phyloP scores from a whole-genome alignment of 2,113 vertebrate species.

The Entelurus aequoreus region DNA sequence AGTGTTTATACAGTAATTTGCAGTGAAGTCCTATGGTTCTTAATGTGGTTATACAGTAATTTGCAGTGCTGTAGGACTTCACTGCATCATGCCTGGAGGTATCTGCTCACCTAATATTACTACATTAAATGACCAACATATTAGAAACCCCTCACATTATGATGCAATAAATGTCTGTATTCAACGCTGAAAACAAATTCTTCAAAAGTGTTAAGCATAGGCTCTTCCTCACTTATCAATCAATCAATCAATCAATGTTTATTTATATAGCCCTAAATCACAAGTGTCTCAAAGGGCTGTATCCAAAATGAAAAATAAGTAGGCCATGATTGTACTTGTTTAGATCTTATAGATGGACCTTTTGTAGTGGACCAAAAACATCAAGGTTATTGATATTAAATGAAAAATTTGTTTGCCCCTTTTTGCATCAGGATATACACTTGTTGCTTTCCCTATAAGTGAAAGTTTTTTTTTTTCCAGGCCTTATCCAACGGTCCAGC shows the following conservation, averaged over 20 bases:
- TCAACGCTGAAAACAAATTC: background rate
- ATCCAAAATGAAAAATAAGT: background rate
- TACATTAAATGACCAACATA: background rate
- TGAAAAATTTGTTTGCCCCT: background rate
- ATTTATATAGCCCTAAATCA: no score
- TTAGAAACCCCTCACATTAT: background rate
- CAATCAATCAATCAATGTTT: no score
- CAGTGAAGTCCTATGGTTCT: no score
- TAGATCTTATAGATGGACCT: background rate
- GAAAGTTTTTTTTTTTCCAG: conserved; percentile 31
- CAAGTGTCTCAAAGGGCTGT: no score
- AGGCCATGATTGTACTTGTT: background rate
- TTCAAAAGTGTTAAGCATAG: background rate
- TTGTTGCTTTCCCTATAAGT: background rate
- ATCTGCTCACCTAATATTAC: no score
- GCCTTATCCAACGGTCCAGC: conserved; percentile 72
- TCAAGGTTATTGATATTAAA: background rate
- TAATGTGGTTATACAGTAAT: no score
- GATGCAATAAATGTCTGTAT: background rate
- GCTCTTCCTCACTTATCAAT: background rate
- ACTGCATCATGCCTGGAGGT: no score
- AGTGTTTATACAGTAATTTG: no score
- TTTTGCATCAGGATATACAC: background rate
- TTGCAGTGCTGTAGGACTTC: no score
- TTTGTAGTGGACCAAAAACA: background rate